Evolutionary conservation across 2,888 invertebrate genomes (phyloP).

Genomic region (Mimas tiliae): DNA sequence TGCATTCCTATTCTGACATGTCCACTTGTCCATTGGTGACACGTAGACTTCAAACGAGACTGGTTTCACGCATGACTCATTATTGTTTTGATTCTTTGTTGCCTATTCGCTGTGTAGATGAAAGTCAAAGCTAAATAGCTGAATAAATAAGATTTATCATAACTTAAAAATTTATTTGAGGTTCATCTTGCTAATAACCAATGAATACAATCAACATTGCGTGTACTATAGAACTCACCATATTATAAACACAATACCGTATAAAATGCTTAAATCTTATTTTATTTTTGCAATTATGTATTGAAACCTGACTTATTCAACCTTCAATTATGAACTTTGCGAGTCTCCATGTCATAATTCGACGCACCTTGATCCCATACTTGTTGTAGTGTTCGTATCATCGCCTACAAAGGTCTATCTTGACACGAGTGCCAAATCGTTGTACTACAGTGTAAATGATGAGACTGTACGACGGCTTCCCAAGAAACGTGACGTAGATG

Average conservation of each 20-base stretch:
- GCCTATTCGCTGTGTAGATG: neutral
- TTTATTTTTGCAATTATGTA: constrained; percentile 31
- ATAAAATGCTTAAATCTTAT: neutral
- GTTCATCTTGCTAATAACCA: no score
- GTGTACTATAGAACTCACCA: neutral
- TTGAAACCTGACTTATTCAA: constrained; percentile 23
- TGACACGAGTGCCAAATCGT: constrained; percentile 68
- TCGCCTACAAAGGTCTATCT: constrained; percentile 84
- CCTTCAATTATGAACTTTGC: constrained; percentile 22
- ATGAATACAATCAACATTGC: no score
- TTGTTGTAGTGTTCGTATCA: constrained; percentile 81
- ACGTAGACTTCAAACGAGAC: constrained; percentile 27
- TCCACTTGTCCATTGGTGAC: constrained; percentile 27
- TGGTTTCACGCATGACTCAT: constrained; percentile 32
- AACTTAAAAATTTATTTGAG: neutral
- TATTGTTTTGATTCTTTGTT: constrained; percentile 27
- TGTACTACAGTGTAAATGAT: constrained; percentile 78
- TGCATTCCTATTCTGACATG: constrained; percentile 46
- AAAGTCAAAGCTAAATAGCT: neutral
- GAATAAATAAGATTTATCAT: no score
- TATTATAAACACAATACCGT: neutral
- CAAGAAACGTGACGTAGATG: constrained; percentile 40
- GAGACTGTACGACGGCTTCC: constrained; percentile 49
- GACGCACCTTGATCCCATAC: constrained; percentile 51
- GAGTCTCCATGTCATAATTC: constrained; percentile 8